Evolutionary conservation across 2,888 invertebrate genomes (phyloP).

Genomic region (Trachelus iudaicus): DNA sequence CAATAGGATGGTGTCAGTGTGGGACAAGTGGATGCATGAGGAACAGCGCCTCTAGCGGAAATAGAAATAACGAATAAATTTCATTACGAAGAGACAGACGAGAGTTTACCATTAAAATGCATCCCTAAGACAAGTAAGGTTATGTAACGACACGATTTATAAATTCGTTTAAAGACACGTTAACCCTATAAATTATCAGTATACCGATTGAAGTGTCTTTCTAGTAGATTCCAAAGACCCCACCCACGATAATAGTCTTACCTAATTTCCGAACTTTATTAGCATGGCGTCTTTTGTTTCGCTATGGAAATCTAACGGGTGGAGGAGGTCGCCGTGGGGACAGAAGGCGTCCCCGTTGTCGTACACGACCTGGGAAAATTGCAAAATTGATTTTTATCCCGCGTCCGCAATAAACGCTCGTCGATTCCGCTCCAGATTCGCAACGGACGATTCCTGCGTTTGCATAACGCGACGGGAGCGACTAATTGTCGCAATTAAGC

Average conservation of each 20-base stretch:
- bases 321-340: not conserved
- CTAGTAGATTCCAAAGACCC: not conserved
- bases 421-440: constrained; percentile 54
- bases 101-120: not conserved
- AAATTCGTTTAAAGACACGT: not conserved
- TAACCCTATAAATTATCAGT: not conserved
- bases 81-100: not conserved
- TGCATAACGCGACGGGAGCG: constrained; percentile 24
- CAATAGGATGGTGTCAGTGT: constrained; percentile 35
- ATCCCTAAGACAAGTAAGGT: not conserved
- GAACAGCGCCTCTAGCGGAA: constrained; percentile 14
- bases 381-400: constrained; percentile 57
- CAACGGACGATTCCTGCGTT: constrained; percentile 26
- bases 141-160: not conserved
- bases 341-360: not conserved
- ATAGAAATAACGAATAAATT: not conserved
- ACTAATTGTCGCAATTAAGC: constrained; percentile 18
- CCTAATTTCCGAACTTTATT: not conserved
- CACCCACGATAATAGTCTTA: not conserved
- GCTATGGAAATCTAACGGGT: not conserved
- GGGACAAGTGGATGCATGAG: constrained; percentile 36
- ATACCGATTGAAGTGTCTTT: not conserved
- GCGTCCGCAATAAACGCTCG: constrained; percentile 45
- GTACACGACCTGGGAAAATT: constrained; percentile 55
- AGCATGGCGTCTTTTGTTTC: not conserved